Conservation (phyloP, 2,797 vertebrate genomes). For the Pampus argenteus region DNA sequence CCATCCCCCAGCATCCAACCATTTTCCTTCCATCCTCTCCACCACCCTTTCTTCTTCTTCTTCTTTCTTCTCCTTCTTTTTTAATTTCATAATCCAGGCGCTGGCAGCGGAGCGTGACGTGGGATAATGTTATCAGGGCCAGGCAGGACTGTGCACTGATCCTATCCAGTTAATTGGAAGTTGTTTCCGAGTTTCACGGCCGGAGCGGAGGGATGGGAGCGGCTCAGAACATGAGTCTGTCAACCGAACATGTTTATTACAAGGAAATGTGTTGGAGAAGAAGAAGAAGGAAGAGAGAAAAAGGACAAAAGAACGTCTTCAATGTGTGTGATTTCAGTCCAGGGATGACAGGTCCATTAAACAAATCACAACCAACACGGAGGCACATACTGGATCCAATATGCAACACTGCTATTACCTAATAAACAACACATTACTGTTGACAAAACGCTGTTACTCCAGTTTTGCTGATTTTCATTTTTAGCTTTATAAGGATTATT, state of each 20-base stretch:
- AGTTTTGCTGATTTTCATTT: slow-evolving; percentile 9
- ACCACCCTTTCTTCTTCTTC: slow-evolving; percentile 39
- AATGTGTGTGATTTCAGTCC: slow-evolving; percentile 9
- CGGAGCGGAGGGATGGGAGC: slow-evolving; percentile 40
- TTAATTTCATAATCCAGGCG: slow-evolving; percentile 67
- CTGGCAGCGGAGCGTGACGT: slow-evolving; percentile 58
- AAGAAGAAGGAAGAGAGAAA: neutral
- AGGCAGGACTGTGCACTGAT: slow-evolving; percentile 64
- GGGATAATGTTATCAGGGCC: slow-evolving; percentile 72
- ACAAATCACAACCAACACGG: neutral
- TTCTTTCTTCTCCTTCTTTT: slow-evolving; percentile 32
- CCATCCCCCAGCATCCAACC: slow-evolving; percentile 37
- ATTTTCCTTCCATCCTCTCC: slow-evolving; percentile 30
- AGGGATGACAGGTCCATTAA: slow-evolving; percentile 31
- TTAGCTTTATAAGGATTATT: neutral
- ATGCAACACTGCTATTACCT: neutral
- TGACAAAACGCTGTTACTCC: neutral
- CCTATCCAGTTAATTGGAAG: slow-evolving; percentile 69
- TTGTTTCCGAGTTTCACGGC: slow-evolving; percentile 63
- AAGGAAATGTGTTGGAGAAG: slow-evolving; percentile 14
- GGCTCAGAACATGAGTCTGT: slow-evolving; percentile 26
- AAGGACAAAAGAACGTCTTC: neutral
- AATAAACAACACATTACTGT: neutral
- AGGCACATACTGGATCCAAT: neutral
- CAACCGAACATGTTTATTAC: slow-evolving; percentile 22